Conservation (phyloP, 2,797 vertebrate genomes). For the Urosaurus nigricauda region DNA sequence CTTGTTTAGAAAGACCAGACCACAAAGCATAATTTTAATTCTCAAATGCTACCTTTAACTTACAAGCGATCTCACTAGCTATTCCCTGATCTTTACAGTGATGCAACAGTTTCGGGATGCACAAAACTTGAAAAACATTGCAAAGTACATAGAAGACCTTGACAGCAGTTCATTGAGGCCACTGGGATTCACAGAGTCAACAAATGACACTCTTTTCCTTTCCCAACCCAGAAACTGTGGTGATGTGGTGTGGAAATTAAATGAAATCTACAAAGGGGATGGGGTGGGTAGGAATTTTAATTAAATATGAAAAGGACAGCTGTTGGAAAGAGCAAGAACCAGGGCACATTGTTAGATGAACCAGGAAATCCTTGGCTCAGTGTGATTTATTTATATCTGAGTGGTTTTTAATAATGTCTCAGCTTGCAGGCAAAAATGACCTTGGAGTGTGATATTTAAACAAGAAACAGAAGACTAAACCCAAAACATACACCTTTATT, state of each 20-base stretch:
- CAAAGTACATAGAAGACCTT: neutral
- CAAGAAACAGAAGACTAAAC: neutral
- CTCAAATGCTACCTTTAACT: slow-evolving; percentile 15
- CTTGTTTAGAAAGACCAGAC: slow-evolving; percentile 32
- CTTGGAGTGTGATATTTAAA: neutral
- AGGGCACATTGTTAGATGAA: slow-evolving; percentile 47
- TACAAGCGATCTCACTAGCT: neutral
- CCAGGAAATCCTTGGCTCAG: slow-evolving; percentile 33
- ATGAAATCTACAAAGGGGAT: neutral
- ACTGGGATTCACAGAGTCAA: slow-evolving; percentile 19
- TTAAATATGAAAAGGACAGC: slow-evolving; percentile 54
- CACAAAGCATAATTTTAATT: slow-evolving; percentile 53
- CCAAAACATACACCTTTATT: neutral
- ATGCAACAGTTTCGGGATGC: slow-evolving; percentile 44
- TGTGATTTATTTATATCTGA: slow-evolving; percentile 48
- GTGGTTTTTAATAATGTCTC: slow-evolving; percentile 55
- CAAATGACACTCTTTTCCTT: slow-evolving; percentile 10
- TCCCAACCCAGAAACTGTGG: slow-evolving; percentile 40
- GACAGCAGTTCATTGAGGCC: slow-evolving; percentile 1
- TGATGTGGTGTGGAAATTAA: slow-evolving; percentile 11
- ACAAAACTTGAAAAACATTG: slow-evolving; percentile 31
- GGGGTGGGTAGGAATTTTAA: slow-evolving; percentile 29
- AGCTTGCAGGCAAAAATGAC: slow-evolving; percentile 35
- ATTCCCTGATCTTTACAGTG: slow-evolving; percentile 11
- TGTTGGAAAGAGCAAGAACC: slow-evolving; percentile 46